phyloP scores from a whole-genome alignment of 2,113 vertebrate genomes.

The Paradoxurus hermaphroditus region DNA sequence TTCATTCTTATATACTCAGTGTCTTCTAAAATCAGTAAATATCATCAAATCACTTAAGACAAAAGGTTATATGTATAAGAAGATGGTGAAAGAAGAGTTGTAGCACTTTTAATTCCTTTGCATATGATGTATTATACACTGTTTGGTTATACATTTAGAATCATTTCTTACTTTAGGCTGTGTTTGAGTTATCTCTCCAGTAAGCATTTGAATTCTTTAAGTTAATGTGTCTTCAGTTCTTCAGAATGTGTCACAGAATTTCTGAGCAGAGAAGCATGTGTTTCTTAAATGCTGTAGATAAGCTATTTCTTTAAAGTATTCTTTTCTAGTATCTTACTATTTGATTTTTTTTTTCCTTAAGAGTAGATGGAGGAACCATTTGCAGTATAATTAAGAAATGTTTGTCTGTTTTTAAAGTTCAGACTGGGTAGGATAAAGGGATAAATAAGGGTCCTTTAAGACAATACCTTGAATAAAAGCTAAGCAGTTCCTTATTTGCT shows the following conservation, averaged over 20 bases:
- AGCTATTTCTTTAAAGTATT: not conserved
- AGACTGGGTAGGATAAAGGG: not conserved
- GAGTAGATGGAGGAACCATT: not conserved
- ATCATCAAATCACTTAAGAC: not conserved
- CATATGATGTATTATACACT: not conserved
- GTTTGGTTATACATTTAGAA: not conserved
- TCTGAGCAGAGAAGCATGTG: not conserved
- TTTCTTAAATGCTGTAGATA: not conserved
- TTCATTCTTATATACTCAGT: not conserved
- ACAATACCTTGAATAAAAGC: not conserved
- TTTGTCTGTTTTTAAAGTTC: slow-evolving; percentile 1
- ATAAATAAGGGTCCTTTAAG: not conserved
- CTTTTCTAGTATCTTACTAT: not conserved
- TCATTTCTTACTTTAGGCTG: not conserved
- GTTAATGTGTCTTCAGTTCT: not conserved
- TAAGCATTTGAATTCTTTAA: not conserved
- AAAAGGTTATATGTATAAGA: not conserved
- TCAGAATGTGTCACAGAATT: not conserved
- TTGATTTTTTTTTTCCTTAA: not conserved
- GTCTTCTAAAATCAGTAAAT: not conserved
- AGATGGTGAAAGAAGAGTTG: not conserved
- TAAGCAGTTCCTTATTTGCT: not conserved
- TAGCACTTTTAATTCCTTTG: not conserved
- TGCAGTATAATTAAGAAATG: not conserved
- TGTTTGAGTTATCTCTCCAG: not conserved